Base-by-base conservation (phyloP, 2,113 vertebrate genomes). In the Centrocercus urophasianus region DNA sequence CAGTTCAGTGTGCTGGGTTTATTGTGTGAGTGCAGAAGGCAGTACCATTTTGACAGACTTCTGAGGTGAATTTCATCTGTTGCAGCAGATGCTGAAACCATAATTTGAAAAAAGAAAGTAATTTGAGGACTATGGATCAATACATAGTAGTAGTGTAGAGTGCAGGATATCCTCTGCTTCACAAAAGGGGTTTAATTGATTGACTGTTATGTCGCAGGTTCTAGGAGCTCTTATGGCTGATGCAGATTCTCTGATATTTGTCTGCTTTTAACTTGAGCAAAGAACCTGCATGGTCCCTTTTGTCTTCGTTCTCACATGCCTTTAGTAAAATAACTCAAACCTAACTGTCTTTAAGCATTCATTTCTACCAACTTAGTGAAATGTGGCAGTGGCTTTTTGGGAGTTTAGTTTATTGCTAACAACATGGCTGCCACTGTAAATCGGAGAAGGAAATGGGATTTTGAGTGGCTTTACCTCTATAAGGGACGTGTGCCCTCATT, bases 91-190 rank as follows among this genome's bases (percentile, higher is more conserved):
- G 19, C 38, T 67, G 21, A 34, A 79, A 72, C 10, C 12, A 11
- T 57, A 65, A 56, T 47, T 56, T 0, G 1, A n/a, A 34, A 85
- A 71, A 36, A n/a, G 32, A n/a, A 17, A n/a, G 32, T 66, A 27
- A 18, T 63, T 15, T 89, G 56, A 80, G 11, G 6, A 57, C 28
- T 75, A 12, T 54, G 75, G 48, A 36, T 85, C 48, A 36, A 43
- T 86, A 40, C 69, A 8, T 28, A 64, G 38, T 38, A 74, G 24
- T 71, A 64, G 74, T 60, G 61, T 67, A 36, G 47, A 83, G 86
- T 81, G 14, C 73, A 90, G 83, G 60, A 86, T 92, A 70, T 66
- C 92, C 25, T n/a, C 22, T 47, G 48, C 84, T 73, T 89, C 57
- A 59, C 30, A 36, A 67, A 78, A 54, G 30, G 27, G 27, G 15